Conservation (phyloP, 2,888 invertebrate genomes). For the Mythimna pallens region DNA sequence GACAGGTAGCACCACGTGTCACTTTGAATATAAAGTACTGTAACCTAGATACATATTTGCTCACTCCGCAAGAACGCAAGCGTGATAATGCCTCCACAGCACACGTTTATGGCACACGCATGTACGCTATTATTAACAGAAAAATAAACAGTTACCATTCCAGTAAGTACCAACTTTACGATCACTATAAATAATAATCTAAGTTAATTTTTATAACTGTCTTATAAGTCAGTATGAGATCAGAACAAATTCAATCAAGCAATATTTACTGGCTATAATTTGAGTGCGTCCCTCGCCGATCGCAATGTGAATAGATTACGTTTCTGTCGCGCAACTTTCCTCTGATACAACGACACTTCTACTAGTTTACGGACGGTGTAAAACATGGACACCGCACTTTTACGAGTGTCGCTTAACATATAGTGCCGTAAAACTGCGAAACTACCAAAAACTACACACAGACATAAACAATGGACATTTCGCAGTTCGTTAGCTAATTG, state of each 20-base stretch:
- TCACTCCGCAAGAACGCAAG: slow-evolving; percentile 56
- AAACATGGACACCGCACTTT: slow-evolving; percentile 84
- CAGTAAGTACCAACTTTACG: slow-evolving; percentile 32
- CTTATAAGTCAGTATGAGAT: slow-evolving; percentile 46
- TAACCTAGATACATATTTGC: slow-evolving; percentile 63
- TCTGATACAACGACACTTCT: slow-evolving; percentile 78
- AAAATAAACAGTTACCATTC: slow-evolving; percentile 10
- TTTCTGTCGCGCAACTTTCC: slow-evolving; percentile 76
- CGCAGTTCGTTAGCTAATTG: slow-evolving; percentile 85
- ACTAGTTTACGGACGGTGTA: slow-evolving; percentile 83
- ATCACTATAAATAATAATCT: slow-evolving; percentile 17
- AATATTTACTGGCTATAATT: slow-evolving; percentile 73
- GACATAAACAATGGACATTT: slow-evolving; percentile 81
- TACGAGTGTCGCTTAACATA: slow-evolving; percentile 88
- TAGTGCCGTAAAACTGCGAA: slow-evolving; percentile 83
- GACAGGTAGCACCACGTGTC: slow-evolving; percentile 61
- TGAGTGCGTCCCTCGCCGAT: slow-evolving; percentile 69
- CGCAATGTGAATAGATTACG: slow-evolving; percentile 76
- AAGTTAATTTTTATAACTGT: slow-evolving; percentile 29
- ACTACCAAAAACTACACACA: slow-evolving; percentile 79
- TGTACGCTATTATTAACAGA: slow-evolving; percentile 37
- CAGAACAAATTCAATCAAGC: slow-evolving; percentile 65
- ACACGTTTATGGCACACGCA: slow-evolving; percentile 53
- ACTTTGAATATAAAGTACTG: slow-evolving; percentile 62
- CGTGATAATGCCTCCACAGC: slow-evolving; percentile 56